A percentile compares a stretch with the other conserved stretches of the same genome.
Conservation (phyloP, 2,113 vertebrate species). For the Mormyrus iriodes region DNA sequence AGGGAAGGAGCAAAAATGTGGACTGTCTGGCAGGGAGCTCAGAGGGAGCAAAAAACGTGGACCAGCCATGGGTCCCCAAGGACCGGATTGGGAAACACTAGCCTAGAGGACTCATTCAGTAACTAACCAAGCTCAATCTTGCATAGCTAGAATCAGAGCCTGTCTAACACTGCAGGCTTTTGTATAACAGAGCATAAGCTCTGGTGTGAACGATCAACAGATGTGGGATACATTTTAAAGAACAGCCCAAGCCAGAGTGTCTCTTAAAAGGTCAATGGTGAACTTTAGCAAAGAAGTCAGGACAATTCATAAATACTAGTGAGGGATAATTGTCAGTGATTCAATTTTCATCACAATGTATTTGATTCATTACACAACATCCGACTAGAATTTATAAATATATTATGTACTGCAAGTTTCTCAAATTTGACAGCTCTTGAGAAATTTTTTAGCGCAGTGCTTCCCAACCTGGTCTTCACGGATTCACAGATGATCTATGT, state of each 20-base stretch:
- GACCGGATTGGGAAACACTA: neutral
- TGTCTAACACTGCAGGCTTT: neutral
- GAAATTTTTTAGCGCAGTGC: neutral
- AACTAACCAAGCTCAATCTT: neutral
- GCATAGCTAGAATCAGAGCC: neutral
- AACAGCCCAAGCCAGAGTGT: too few species aligned
- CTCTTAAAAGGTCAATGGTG: neutral
- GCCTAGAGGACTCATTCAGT: neutral
- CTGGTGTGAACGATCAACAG: too few species aligned
- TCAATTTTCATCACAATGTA: neutral
- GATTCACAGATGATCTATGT: neutral
- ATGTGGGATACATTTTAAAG: too few species aligned
- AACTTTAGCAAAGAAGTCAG: neutral
- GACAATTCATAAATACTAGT: neutral
- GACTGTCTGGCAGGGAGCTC: neutral
- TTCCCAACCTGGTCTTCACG: neutral
- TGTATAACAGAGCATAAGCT: neutral
- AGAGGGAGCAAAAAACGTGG: too few species aligned
- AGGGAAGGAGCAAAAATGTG: too few species aligned
- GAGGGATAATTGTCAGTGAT: neutral
- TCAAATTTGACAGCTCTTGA: neutral
- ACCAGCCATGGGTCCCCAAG: too few species aligned
- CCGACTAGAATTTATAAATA: too few species aligned
- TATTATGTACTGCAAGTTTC: too few species aligned
- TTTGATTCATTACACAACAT: too few species aligned